A percentile compares a stretch with the other conserved stretches of the same genome.
Conservation (phyloP, 2,888 invertebrate genomes). For the Tromatobia lineatoria region DNA sequence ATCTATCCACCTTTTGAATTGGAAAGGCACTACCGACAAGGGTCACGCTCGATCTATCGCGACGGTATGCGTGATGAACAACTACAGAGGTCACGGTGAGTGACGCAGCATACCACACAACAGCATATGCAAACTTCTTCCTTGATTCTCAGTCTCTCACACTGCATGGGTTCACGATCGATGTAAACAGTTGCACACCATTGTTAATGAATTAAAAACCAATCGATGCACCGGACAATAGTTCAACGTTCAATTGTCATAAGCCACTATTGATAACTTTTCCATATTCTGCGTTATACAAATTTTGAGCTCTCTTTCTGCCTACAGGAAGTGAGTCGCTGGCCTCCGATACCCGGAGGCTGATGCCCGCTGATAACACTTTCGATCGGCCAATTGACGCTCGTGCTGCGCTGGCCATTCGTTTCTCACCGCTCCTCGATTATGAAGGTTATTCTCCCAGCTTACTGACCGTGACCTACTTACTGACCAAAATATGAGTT, state of each 20-base stretch:
- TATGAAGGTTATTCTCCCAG: neutral
- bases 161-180: conserved; percentile 4
- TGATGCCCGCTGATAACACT: conserved; percentile 31
- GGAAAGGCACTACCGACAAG: conserved; percentile 1
- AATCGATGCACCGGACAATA: conserved; percentile 14
- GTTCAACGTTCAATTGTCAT: conserved; percentile 5
- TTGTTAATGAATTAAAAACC: conserved; percentile 46
- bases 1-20: conserved; percentile 22
- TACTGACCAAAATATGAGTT: neutral
- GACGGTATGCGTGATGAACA: conserved; percentile 51
- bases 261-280: neutral
- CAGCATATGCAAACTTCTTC: conserved; percentile 34
- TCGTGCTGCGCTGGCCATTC: conserved; percentile 1
- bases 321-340: conserved; percentile 7
- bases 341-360: conserved; percentile 3
- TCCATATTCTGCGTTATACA: neutral
- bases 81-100: conserved; percentile 46
- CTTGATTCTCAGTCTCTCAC: conserved; percentile 43
- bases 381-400: conserved; percentile 34
- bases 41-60: conserved; percentile 21
- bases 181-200: conserved; percentile 18
- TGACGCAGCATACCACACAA: conserved; percentile 38
- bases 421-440: conserved; percentile 21
- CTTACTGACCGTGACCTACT: conserved; percentile 17
- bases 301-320: neutral